These are phyloP conservation scores for Phyllotis vaccarum DNA, from an alignment of 2,797 vertebrate species.

Conservation along the genomic window DNA sequence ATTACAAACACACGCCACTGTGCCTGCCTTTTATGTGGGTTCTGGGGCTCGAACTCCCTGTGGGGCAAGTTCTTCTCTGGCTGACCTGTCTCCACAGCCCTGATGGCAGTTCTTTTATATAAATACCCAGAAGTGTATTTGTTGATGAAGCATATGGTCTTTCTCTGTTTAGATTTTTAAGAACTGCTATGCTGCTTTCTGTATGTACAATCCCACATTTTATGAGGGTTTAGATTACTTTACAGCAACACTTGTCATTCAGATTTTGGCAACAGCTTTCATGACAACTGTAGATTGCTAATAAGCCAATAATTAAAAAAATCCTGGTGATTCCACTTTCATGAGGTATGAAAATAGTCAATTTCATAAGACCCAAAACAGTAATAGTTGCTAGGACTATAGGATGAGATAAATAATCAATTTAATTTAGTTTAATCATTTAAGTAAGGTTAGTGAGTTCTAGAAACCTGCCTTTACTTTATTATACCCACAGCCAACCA, in stretches of 20 bases:
- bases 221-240: background rate
- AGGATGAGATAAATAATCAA: background rate
- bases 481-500: background rate
- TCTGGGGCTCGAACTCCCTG: background rate
- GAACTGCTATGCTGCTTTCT: background rate
- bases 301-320: background rate
- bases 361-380: background rate
- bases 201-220: background rate
- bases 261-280: background rate
- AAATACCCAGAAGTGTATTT: background rate
- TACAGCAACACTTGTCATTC: background rate
- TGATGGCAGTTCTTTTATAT: background rate
- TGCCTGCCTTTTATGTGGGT: background rate
- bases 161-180: background rate
- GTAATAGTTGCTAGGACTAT: background rate
- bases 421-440: background rate
- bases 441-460: background rate
- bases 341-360: background rate
- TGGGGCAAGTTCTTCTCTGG: background rate
- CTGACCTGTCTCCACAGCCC: background rate
- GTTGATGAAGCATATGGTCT: no score
- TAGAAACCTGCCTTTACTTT: background rate
- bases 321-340: background rate
- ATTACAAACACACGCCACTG: background rate
- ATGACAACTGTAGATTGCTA: no score